Base-by-base conservation (phyloP, 2,797 vertebrate genomes). In the Aythya fuligula region DNA sequence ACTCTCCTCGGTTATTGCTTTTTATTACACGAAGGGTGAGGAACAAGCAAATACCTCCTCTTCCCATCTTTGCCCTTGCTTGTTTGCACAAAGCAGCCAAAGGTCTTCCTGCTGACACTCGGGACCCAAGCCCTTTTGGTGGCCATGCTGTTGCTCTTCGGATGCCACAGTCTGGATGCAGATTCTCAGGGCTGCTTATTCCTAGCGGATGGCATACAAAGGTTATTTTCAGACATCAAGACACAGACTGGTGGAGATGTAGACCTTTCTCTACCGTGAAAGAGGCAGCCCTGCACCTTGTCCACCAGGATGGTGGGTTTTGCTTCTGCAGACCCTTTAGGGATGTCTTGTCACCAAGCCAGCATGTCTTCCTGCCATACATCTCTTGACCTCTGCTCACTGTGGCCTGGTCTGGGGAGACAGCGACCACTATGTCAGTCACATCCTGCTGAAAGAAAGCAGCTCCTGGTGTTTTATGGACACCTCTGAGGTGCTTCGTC, bases 1-100 rank as follows among this genome's bases (percentile, higher is more conserved):
- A 8, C 28, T 87, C 38, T 54, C 51, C 87, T 90, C 45, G 32
- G 47, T 66, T 93, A 86, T 13, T 86, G 57, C 30, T 61, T 93
- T 91, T 71, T 49, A 85, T 69, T 85, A 61, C 19, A 3, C 1
- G 32, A 74, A 38, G 22, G 41, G 28, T 58, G 62, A 89, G 75
- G 64, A 69, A 47, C 41, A 65, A 83, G 22, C 14, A 74, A 67
- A 76, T 27, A 28, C 7, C n/a, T 61, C 15, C 14, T 6, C 28
- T 58, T 79, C 71, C 41, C 3, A 6, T 3, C 30, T 86, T 58
- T 72, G 77, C 76, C 62, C n/a, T 84, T 67, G 36, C 34, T 36
- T 41, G 15, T 57, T 56, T 19, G 7, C 16, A 27, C 0, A 2
- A 79, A 36, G 5, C 30, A 36, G n/a, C 43, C 17, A 17, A 39